Percentiles rank a stretch among this genome's conserved stretches.
Conservation (phyloP, 2,113 vertebrate species). For the Oreochromis aureus region DNA sequence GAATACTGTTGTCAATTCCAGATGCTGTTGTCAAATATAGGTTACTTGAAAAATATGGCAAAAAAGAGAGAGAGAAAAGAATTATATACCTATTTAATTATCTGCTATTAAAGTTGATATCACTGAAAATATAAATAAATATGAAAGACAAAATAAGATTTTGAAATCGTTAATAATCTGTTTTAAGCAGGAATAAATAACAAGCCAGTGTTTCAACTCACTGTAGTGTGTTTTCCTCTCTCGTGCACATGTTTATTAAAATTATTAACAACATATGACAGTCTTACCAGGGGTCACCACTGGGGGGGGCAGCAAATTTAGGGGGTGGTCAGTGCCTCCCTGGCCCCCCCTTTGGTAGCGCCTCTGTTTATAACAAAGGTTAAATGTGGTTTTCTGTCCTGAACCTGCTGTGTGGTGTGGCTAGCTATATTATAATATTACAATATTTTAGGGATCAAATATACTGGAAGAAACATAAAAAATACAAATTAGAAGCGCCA, state of each 20-base stretch:
- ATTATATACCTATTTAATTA: neutral
- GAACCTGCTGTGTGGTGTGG: neutral
- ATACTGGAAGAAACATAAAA: neutral
- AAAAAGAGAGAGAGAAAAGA: neutral
- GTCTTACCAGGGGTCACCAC: neutral
- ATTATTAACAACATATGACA: neutral
- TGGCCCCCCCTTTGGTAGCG: neutral
- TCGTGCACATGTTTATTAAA: neutral
- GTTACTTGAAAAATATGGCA: neutral
- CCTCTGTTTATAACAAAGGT: neutral
- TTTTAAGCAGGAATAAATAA: neutral
- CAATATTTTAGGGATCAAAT: neutral
- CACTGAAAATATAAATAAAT: neutral
- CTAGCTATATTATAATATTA: neutral
- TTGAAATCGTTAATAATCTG: neutral
- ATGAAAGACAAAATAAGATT: neutral
- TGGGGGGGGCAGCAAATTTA: neutral
- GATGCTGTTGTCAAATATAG: neutral
- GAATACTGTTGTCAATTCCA: no score
- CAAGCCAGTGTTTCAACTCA: neutral
- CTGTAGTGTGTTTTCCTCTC: neutral
- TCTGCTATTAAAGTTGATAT: neutral
- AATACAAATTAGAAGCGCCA: neutral
- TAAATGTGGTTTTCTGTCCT: neutral
- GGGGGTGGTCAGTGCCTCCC: neutral